Base-by-base conservation (phyloP, 2,113 vertebrate genomes). In the Elanus axillaris region DNA sequence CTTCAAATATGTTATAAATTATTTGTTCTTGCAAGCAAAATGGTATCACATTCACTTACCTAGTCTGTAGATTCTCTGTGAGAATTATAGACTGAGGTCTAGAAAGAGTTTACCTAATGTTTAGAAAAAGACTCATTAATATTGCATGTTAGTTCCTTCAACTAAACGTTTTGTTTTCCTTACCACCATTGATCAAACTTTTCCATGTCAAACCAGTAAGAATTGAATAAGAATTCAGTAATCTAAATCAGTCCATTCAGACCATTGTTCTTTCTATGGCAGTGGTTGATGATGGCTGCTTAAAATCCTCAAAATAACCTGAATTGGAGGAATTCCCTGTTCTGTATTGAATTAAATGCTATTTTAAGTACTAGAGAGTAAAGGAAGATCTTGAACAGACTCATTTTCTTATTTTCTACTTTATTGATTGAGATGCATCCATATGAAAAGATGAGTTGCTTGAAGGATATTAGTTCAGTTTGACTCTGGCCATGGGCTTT, bases 391-490 rank as follows among this genome's bases (percentile, higher is more conserved):
- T 67, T 60, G 5, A 64, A 32, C 7, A 32, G 3, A 7, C 16
- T 38, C 4, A 21, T 47, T 79, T 92, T 84, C 11, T 47, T 21
- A n/a, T 53, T 82, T 4, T 53, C 36, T 69, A 5, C 55, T 40
- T 40, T 63, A 16, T 27, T 2, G 7, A 3, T 50, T 36, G 1
- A 6, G 5, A 4, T 53, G 8, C 4, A 27, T 9, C 4, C 19
- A 31, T 42, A 63, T 42, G 17, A 79, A 90, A 47, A 71, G 3
- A 40, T 36, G 1, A 38, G 6, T n/a, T 75, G 9, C 22, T 66
- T 71, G 56, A 71, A 91, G 20, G 34, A 43, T 9, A 6, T 52
- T 20, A 16, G 15, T 62, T 55, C 17, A 26, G 16, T 43, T 86
- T 69, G 58, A 38, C 34, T 64, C 9, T 77, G 47, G 9, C 6